Base-by-base conservation (phyloP, 2,113 vertebrate genomes). In the Podocnemis expansa region DNA sequence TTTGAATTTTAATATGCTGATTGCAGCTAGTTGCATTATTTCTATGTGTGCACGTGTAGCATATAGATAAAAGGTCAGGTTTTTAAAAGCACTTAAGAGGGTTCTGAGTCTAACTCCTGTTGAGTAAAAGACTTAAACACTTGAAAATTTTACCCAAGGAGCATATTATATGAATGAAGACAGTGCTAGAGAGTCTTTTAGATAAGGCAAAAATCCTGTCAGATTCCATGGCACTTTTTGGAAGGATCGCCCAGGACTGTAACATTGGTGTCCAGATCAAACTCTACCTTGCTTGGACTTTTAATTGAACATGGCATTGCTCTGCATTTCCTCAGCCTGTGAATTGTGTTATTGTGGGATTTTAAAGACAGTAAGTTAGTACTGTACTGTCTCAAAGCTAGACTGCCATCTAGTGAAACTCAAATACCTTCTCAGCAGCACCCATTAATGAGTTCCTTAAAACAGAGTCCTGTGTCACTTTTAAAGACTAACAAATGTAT, bases 21-120 rank as follows among this genome's bases (percentile, higher is more conserved):
- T 84, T 87, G 80, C 38, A 83, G 84, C 87, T 70, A 88, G 92
- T 88, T 96, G 84, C 87, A 88, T 93, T 85, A 31, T 43, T 81
- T 83, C 41, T 16, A 24, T 16, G 10, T 25, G 10, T 41, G 54
- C 88, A 67, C 11, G 24, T 75, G 10, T 27, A n/a, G 34, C 17
- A 67, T 67, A 67, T 67, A 38, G 63, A 70, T 70, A 9, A 70
- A 70, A n/a, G n/a, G n/a, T 70, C 38, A 38, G 2, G 38, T 70
- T 38, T 70, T 38, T n/a, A 38, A 70, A n/a, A 70, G 63, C 63
- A 70, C 19, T 38, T 38, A 70, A 70, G 34, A 38, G 63, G 8
- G 19, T 70, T 70, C n/a, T n/a, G 60, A 67, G 34, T 67, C 60
- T 70, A 70, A 70, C n/a, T 70, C n/a, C n/a, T 70, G 63, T 38